phyloP scores from a whole-genome alignment of 2,113 vertebrate species.

The Podarcis raffonei region DNA sequence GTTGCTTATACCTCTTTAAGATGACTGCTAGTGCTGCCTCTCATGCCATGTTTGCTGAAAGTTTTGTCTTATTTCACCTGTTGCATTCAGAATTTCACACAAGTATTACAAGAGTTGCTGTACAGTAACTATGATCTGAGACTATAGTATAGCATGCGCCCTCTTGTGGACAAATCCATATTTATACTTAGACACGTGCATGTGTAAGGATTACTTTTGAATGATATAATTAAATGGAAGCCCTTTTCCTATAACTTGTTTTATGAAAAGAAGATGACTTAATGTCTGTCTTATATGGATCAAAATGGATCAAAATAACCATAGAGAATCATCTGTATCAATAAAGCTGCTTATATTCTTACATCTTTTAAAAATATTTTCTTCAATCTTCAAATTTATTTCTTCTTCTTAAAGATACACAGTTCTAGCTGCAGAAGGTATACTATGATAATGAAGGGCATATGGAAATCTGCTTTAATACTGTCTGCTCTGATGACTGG shows the following conservation, averaged over 20 bases:
- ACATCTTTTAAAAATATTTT: background rate
- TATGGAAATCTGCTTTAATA: background rate
- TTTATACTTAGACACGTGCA: background rate
- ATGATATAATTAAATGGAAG: background rate
- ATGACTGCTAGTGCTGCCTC: background rate
- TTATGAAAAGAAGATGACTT: background rate
- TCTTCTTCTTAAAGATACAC: background rate
- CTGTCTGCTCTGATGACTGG: background rate
- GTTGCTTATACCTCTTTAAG: background rate
- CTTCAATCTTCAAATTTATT: background rate
- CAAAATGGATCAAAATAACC: background rate
- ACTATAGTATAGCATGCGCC: background rate
- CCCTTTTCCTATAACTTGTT: background rate
- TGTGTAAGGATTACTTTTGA: background rate
- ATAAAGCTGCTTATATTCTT: background rate
- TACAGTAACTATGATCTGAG: background rate
- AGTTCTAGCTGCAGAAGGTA: background rate
- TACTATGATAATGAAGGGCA: background rate
- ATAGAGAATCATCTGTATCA: background rate
- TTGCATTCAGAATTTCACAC: background rate
- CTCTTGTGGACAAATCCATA: conserved; percentile 24
- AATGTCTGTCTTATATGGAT: background rate
- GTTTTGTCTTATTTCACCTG: background rate
- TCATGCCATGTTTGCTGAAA: background rate
- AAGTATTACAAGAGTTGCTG: background rate